Percentiles rank a stretch among this genome's conserved stretches.
phyloP scores from a whole-genome alignment of 2,797 vertebrate genomes.

The Sebastes taczanowskii region DNA sequence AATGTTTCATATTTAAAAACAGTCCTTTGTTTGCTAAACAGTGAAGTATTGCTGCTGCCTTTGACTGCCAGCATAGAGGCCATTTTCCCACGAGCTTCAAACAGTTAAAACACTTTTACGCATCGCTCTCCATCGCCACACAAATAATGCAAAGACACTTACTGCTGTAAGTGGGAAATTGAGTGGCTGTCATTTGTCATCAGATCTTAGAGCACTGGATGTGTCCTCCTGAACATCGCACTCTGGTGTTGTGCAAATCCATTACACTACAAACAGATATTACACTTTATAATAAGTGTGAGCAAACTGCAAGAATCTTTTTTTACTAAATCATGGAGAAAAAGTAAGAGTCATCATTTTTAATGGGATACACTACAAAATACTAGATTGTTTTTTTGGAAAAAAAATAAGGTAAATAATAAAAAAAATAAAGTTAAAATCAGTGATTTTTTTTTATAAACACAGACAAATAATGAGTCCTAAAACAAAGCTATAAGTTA shows the following conservation, averaged over 20 bases:
- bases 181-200: constrained; percentile 48
- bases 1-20: constrained; percentile 26
- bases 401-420: neutral
- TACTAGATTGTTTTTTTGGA: neutral
- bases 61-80: constrained; percentile 20
- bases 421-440: neutral
- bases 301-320: neutral
- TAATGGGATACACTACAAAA: neutral
- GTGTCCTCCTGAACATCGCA: constrained; percentile 12
- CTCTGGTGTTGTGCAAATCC: neutral
- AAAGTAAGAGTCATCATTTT: neutral
- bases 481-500: neutral
- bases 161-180: constrained; percentile 23
- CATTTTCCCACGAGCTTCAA: constrained; percentile 44
- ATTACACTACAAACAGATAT: neutral
- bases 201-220: constrained; percentile 10
- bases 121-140: constrained; percentile 31
- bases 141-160: constrained; percentile 59
- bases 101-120: constrained; percentile 36
- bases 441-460: neutral
- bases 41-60: constrained; percentile 15
- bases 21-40: constrained; percentile 4
- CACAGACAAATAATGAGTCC: neutral
- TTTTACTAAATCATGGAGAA: neutral
- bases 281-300: neutral